Conservation (phyloP, 2,113 vertebrate genomes). For the Mesoclemmys tuberculata region DNA sequence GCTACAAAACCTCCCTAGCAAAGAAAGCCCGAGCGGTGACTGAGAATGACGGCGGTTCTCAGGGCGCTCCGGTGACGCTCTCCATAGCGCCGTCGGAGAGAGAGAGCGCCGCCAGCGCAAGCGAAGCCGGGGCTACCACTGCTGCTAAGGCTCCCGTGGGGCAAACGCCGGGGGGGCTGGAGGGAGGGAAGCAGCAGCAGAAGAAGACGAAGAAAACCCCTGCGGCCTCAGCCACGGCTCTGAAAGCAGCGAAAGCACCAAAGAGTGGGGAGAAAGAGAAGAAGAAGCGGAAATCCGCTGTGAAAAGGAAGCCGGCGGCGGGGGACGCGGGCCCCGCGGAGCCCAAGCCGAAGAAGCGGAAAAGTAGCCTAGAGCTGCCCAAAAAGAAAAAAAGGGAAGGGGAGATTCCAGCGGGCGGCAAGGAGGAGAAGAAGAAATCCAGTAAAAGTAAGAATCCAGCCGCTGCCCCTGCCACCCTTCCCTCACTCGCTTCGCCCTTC, state of each 20-base stretch:
- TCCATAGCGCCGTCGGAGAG: not conserved
- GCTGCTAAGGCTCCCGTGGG: not conserved
- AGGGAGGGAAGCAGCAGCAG: constrained; percentile 62
- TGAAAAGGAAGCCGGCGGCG: constrained; percentile 62
- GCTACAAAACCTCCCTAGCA: not conserved
- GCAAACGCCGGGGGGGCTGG: constrained; percentile 4
- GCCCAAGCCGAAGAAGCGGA: constrained; percentile 69
- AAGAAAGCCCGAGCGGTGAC: constrained; percentile 34
- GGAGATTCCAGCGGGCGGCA: constrained; percentile 44
- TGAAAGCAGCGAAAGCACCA: not conserved
- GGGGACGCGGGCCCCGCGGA: constrained; percentile 48
- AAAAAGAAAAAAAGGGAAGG: constrained; percentile 76
- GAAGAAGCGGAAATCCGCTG: constrained; percentile 58
- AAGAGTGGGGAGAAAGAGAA: constrained; percentile 72
- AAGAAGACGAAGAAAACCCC: constrained; percentile 55
- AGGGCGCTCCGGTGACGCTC: not conserved
- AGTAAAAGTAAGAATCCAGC: constrained; percentile 76
- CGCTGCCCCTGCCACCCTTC: rapidly evolving
- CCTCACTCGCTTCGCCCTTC: not conserved
- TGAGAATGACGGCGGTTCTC: constrained; percentile 13
- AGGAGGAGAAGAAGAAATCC: constrained; percentile 65
- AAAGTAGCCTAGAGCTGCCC: constrained; percentile 19
- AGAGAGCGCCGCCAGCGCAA: not conserved
- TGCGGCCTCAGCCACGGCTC: not conserved
- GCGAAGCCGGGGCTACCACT: constrained; percentile 3